phyloP scores from a whole-genome alignment of 2,113 vertebrate species.

The Fregetta grallaria region DNA sequence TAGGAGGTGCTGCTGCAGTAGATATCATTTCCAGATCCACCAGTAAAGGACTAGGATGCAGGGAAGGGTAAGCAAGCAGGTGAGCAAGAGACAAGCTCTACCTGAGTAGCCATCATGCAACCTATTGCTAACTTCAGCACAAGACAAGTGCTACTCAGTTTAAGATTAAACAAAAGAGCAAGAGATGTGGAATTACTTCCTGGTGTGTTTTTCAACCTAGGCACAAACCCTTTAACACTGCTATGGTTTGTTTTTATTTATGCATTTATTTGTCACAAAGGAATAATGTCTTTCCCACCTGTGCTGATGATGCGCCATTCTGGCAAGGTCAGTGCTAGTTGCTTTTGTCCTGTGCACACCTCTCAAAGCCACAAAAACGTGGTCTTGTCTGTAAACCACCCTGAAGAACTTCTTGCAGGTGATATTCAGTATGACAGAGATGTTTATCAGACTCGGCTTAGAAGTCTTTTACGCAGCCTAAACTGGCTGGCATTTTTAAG shows the following conservation, averaged over 20 bases:
- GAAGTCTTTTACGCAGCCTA: not conserved
- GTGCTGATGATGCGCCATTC: not conserved
- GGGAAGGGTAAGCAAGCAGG: not conserved
- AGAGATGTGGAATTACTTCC: conserved; percentile 43
- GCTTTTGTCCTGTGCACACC: conserved; percentile 27
- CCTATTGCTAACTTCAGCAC: not conserved
- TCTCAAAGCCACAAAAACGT: conserved; percentile 33
- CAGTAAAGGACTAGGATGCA: not conserved
- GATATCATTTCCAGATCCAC: not conserved
- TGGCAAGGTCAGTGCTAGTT: not conserved
- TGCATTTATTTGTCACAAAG: conserved; percentile 38
- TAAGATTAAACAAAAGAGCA: conserved; percentile 46
- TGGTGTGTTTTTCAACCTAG: not conserved
- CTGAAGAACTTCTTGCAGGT: not conserved
- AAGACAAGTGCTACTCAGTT: not conserved
- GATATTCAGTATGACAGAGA: conserved; percentile 37
- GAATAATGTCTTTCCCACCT: conserved; percentile 9
- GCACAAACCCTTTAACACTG: conserved; percentile 19
- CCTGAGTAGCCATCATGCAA: not conserved
- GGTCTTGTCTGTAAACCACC: conserved; percentile 4
- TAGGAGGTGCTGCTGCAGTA: not conserved
- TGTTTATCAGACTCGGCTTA: conserved; percentile 25
- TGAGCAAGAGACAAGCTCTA: not conserved
- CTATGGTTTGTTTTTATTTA: conserved; percentile 38
- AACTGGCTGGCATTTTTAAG: not conserved